Evolutionary conservation across 2,113 vertebrate species (phyloP), one percentile per base, ranked within the genome.

Genomic region (Pollachius pollachius): DNA sequence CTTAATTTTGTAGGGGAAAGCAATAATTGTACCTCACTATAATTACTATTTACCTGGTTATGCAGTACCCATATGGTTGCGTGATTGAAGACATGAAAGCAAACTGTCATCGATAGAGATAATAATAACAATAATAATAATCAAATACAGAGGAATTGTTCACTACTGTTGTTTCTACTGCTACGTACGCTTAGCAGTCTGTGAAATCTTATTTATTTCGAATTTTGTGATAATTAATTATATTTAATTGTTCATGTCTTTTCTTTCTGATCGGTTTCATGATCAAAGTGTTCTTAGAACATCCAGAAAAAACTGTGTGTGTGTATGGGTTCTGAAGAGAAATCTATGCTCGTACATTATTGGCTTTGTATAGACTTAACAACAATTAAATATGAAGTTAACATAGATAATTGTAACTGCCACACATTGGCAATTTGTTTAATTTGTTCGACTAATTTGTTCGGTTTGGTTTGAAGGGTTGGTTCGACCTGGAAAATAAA

Each of bases 151-250:
- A 41, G 37, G 37, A 41, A 15, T 56, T 48, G 48, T 69, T 41
- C 37, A 41, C 37, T 41, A 1, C 37, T 5, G 11, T 41, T 5
- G 9, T 41, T 41, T 3, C 2, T 41, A 41, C 52, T 52, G 52
- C 11, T 13, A 54, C 3, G 8, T 54, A 54, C 52, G 61, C 8
- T 12, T 61, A 21, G 21, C 21, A 23, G 21, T 23, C 21, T 23
- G 21, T 27, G 41, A 81, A 54, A 69, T 69, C 74, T 79, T 79
- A 83, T 77, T 81, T 83, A 83, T 88, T 87, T 84, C 69, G 86
- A 78, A 73, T 74, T 73, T 52, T 62, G 34, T 81, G 34, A 68
- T 76, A 72, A 79, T 64, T 70, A 0, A 54, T 76, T 72, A 8
- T 81, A 80, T 17, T 67, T 70, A 66, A 70, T 67, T 5, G 64